Percentiles rank a stretch among this genome's conserved stretches.
These are phyloP conservation scores for Lutra lutra DNA, from an alignment of 2,797 vertebrate species.

Conservation along the genomic window DNA sequence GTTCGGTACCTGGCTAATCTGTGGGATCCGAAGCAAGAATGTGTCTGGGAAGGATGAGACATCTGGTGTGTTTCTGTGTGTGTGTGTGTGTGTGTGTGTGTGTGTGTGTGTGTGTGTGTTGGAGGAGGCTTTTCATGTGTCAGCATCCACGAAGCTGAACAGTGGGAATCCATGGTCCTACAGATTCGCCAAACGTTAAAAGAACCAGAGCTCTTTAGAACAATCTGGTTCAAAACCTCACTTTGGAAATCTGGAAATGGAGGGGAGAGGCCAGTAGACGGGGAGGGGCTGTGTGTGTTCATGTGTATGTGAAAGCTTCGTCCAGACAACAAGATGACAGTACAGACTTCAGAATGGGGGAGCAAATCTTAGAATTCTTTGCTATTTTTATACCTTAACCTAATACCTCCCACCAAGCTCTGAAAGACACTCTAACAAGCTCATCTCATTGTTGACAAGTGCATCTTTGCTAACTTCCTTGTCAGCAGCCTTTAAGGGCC, in stretches of 20 bases:
- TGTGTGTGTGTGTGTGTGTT: neutral
- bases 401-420: neutral
- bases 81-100: neutral
- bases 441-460: neutral
- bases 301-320: neutral
- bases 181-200: neutral
- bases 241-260: constrained; percentile 17
- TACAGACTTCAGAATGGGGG: neutral
- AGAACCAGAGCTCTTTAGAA: neutral
- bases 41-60: neutral
- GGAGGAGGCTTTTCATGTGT: rapidly evolving
- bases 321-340: neutral
- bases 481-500: neutral
- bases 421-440: neutral
- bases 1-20: neutral
- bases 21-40: neutral
- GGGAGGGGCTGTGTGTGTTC: neutral
- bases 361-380: neutral
- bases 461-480: neutral
- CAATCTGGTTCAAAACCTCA: neutral
- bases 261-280: neutral
- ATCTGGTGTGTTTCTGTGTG: neutral
- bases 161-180: neutral
- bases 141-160: neutral
- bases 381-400: neutral